phyloP scores from a whole-genome alignment of 2,797 vertebrate genomes.

The Sebastes variabilis region DNA sequence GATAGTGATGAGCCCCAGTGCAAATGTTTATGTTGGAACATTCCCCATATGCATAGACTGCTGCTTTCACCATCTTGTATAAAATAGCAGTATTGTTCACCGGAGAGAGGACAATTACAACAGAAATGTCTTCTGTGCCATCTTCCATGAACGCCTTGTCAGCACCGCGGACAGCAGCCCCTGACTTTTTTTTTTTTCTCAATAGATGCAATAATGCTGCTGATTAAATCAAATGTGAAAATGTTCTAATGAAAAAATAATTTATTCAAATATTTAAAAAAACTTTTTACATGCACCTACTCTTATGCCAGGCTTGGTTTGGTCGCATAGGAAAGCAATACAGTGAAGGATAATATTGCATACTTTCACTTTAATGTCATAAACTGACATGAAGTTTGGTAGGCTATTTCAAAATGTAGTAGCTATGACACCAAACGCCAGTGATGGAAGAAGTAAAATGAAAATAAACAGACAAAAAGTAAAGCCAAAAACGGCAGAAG shows the following conservation, averaged over 20 bases:
- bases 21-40: constrained; percentile 1
- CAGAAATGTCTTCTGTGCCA: not conserved
- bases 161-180: not conserved
- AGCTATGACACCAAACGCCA: too few species aligned
- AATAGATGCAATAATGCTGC: not conserved
- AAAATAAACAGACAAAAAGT: too few species aligned
- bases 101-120: not conserved
- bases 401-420: too few species aligned
- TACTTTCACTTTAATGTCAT: not conserved
- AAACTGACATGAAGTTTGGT: not conserved
- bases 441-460: too few species aligned
- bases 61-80: not conserved
- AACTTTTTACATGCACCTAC: too few species aligned
- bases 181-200: not conserved
- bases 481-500: too few species aligned
- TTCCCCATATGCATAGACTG: not conserved
- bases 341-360: not conserved
- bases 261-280: not conserved
- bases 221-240: not conserved
- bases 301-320: too few species aligned
- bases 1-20: not conserved
- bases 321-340: not conserved
- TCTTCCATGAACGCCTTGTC: not conserved
- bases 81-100: not conserved
- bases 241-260: not conserved